A percentile compares a stretch with the other conserved stretches of the same genome.
phyloP scores from a whole-genome alignment of 2,797 vertebrate species.

The Scarus forsteni region DNA sequence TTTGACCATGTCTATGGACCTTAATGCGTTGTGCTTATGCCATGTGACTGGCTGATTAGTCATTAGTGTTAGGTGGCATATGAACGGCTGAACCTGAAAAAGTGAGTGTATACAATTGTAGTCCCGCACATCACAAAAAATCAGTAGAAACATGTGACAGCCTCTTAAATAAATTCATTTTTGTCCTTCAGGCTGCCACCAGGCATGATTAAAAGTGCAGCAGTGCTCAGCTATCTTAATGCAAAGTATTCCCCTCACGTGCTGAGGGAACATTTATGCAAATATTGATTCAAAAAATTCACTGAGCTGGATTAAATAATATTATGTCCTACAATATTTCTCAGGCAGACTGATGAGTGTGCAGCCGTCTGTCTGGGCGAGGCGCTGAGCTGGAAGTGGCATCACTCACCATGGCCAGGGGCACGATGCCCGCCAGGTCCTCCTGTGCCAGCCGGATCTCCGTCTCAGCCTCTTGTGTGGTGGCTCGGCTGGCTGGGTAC shows the following conservation, averaged over 20 bases:
- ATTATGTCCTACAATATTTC: constrained; percentile 12
- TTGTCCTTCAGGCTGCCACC: constrained; percentile 9
- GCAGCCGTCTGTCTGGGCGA: constrained; percentile 19
- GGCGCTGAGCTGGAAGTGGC: constrained; percentile 33
- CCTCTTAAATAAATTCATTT: constrained; percentile 17
- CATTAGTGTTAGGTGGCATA: too few species aligned
- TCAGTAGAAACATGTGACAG: constrained; percentile 5
- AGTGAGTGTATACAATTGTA: neutral
- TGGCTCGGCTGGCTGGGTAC: constrained; percentile 85
- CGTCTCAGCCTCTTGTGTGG: constrained; percentile 87
- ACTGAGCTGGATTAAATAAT: constrained; percentile 13
- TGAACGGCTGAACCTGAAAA: too few species aligned
- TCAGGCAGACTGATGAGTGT: constrained; percentile 18
- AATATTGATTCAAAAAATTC: constrained; percentile 29
- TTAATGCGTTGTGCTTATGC: too few species aligned
- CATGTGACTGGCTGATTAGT: too few species aligned
- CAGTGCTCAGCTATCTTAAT: constrained; percentile 5
- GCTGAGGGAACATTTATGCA: constrained; percentile 25
- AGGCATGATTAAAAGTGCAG: constrained; percentile 31
- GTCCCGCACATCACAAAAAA: neutral
- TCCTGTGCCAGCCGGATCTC: constrained; percentile 93
- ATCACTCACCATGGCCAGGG: constrained; percentile 93
- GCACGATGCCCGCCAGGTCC: constrained; percentile 92
- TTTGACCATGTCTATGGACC: too few species aligned
- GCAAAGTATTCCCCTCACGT: constrained; percentile 18